Percentiles rank a stretch among this genome's conserved stretches.
Evolutionary conservation across 2,797 vertebrate species (phyloP).

Genomic region (Pangasius macronema): DNA sequence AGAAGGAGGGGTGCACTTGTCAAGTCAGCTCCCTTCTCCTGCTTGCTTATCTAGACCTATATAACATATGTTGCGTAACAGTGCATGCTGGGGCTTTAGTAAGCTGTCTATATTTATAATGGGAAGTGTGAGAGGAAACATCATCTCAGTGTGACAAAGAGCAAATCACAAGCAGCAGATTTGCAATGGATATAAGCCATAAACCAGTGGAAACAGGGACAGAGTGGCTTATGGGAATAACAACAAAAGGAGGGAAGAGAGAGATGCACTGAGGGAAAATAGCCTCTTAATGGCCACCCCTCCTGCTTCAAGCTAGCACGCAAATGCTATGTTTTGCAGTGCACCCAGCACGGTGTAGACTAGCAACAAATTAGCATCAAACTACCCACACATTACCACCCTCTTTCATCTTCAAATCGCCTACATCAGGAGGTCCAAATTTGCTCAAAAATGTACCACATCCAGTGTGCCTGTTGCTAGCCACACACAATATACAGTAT

Average conservation of each 20-base stretch:
- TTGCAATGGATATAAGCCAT: conserved; percentile 75
- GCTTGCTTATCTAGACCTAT: conserved; percentile 73
- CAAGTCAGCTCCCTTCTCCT: conserved; percentile 61
- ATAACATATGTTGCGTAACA: conserved; percentile 70
- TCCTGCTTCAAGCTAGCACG: conserved; percentile 32
- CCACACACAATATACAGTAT: conserved; percentile 29
- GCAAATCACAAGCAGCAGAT: conserved; percentile 71
- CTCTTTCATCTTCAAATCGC: conserved; percentile 44
- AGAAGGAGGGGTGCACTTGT: conserved; percentile 56
- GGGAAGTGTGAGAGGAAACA: conserved; percentile 72
- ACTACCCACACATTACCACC: conserved; percentile 42
- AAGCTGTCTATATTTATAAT: conserved; percentile 71
- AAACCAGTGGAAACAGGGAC: conserved; percentile 73
- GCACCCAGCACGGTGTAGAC: conserved; percentile 37
- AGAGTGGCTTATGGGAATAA: conserved; percentile 66
- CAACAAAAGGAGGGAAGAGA: conserved; percentile 7
- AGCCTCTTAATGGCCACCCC: conserved; percentile 34
- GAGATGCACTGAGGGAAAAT: conserved; percentile 10
- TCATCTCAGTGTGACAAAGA: conserved; percentile 69
- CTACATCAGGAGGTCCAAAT: conserved; percentile 42
- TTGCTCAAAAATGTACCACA: conserved; percentile 28
- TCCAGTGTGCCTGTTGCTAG: conserved; percentile 35
- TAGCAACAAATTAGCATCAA: conserved; percentile 51
- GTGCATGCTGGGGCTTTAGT: conserved; percentile 65
- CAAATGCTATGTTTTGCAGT: conserved; percentile 36